A percentile compares a stretch with the other conserved stretches of the same genome.
These are phyloP conservation scores for Drosophila ananassae DNA, from an alignment of 1,140 invertebrate genomes.

Conservation along the genomic window DNA sequence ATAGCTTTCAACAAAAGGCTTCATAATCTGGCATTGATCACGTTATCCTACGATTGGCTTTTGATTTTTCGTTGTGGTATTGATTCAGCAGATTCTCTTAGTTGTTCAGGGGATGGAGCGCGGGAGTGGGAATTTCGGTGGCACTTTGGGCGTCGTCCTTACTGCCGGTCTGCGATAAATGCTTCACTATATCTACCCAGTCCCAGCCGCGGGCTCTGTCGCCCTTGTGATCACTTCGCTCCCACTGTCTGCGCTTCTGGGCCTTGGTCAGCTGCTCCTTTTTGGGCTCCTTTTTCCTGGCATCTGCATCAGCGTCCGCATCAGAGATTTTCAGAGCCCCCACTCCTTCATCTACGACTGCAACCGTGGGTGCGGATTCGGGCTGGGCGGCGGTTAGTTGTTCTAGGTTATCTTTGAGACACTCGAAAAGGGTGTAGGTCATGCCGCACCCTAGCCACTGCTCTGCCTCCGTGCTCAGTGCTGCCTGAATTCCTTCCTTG, in stretches of 20 bases:
- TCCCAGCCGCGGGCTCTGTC: slow-evolving; percentile 95
- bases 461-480: slow-evolving; percentile 89
- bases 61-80: slow-evolving; percentile 36
- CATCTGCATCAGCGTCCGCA: slow-evolving; percentile 64
- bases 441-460: slow-evolving; percentile 94
- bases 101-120: slow-evolving; percentile 61
- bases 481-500: slow-evolving; percentile 89
- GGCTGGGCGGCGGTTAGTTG: slow-evolving; percentile 90
- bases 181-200: slow-evolving; percentile 98
- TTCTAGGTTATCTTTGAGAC: slow-evolving; percentile 92
- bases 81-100: slow-evolving; percentile 23
- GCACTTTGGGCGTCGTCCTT: slow-evolving; percentile 65
- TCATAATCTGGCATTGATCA: slow-evolving; percentile 23
- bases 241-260: slow-evolving; percentile 95
- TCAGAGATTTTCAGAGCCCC: slow-evolving; percentile 73
- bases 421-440: slow-evolving; percentile 97
- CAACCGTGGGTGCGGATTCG: slow-evolving; percentile 83
- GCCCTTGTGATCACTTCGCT: slow-evolving; percentile 91
- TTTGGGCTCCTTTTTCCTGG: slow-evolving; percentile 87
- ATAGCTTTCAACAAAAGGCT: slow-evolving; percentile 5
- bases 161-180: slow-evolving; percentile 91
- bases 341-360: slow-evolving; percentile 59
- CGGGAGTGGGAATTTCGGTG: slow-evolving; percentile 40
- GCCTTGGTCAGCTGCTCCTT: slow-evolving; percentile 95
- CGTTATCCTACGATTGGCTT: slow-evolving; percentile 59